These are phyloP conservation scores for Chelonus insularis DNA, from an alignment of 1,140 invertebrate genomes.

Conservation along the genomic window DNA sequence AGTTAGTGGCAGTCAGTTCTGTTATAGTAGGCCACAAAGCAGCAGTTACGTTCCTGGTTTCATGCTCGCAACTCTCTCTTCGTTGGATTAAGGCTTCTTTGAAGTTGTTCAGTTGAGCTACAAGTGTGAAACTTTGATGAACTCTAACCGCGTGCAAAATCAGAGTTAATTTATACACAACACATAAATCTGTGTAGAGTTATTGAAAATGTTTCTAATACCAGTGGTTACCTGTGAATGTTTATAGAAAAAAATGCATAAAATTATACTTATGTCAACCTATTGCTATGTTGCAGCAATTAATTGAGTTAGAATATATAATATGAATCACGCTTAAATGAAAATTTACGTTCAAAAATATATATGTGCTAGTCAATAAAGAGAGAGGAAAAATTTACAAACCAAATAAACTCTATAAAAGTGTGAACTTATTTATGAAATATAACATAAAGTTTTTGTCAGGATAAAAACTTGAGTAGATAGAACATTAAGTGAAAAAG, in stretches of 20 bases:
- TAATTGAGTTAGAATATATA: too few species aligned
- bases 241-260: neutral
- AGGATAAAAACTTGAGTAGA: too few species aligned
- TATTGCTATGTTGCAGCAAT: too few species aligned
- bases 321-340: too few species aligned
- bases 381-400: too few species aligned
- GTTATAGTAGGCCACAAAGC: constrained; percentile 61
- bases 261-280: too few species aligned
- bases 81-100: constrained; percentile 34
- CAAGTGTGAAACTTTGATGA: constrained; percentile 9
- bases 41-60: constrained; percentile 36
- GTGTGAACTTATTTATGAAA: too few species aligned
- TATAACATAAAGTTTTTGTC: too few species aligned
- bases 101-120: neutral
- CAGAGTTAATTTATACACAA: neutral
- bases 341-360: too few species aligned
- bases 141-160: neutral
- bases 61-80: constrained; percentile 44
- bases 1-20: constrained; percentile 57
- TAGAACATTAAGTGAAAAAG: too few species aligned
- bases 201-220: neutral
- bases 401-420: too few species aligned
- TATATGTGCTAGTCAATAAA: too few species aligned
- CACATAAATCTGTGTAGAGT: neutral
- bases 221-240: neutral